Conservation (phyloP, 2,113 vertebrate genomes). For the Lota lota region DNA sequence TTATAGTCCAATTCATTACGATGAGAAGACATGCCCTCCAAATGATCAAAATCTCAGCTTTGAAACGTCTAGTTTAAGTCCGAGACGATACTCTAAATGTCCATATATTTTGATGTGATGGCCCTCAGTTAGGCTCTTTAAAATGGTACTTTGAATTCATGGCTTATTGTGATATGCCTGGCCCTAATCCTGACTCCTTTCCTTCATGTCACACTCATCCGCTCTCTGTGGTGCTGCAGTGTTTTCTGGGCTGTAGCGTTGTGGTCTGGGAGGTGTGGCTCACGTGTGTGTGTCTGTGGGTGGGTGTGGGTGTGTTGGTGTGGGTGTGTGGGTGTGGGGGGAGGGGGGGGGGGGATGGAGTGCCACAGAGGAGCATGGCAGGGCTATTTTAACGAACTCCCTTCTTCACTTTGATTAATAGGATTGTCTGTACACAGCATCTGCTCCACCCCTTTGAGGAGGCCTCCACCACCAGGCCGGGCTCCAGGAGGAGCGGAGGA, state of each 20-base stretch:
- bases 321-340: constrained; percentile 7
- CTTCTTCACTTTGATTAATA: constrained; percentile 60
- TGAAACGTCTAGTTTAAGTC: no score
- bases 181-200: no score
- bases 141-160: no score
- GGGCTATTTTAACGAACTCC: constrained; percentile 67
- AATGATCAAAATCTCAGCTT: no score
- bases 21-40: no score
- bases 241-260: not conserved
- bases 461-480: constrained; percentile 33
- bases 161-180: no score
- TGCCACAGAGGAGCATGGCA: constrained; percentile 47
- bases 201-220: no score
- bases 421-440: constrained; percentile 47
- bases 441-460: constrained; percentile 45
- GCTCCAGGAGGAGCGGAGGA: not conserved
- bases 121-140: no score
- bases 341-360: constrained; percentile 31
- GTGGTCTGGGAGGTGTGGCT: not conserved
- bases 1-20: no score
- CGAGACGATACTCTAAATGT: no score
- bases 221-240: not conserved
- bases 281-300: not conserved
- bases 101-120: no score
- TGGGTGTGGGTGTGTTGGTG: not conserved